Evolutionary conservation across 1,140 invertebrate species (phyloP).

Genomic region (Nasonia longicornis): DNA sequence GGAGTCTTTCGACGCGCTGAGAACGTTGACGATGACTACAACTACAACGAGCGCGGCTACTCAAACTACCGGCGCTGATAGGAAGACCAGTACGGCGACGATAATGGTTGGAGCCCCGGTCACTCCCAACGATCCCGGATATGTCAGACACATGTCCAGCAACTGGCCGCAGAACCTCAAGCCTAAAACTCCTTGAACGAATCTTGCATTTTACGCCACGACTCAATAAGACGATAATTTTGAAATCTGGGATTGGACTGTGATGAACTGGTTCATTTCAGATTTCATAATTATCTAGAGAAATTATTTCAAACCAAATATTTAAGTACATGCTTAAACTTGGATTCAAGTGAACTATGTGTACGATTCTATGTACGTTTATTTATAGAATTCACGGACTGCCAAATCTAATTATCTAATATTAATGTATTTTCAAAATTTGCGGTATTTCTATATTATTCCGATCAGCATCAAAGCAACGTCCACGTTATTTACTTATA

Average conservation of each 20-base stretch:
- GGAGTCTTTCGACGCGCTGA: conserved; percentile 65
- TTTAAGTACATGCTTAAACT: background rate
- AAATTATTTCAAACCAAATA: background rate
- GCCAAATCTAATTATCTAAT: background rate
- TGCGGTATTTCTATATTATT: too few relatives aligned
- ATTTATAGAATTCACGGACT: background rate
- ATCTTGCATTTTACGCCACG: too few relatives aligned
- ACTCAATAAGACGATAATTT: too few relatives aligned
- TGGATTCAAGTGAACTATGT: background rate
- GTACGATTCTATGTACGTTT: too few relatives aligned
- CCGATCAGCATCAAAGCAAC: too few relatives aligned
- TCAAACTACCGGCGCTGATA: conserved; percentile 13
- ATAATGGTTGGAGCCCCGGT: conserved; percentile 52
- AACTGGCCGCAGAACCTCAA: conserved; percentile 70
- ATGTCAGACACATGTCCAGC: conserved; percentile 76
- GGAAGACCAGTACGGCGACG: background rate
- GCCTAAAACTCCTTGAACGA: background rate
- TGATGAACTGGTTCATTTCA: too few relatives aligned
- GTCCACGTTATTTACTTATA: too few relatives aligned
- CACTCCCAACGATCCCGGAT: conserved; percentile 77
- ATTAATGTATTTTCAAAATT: too few relatives aligned
- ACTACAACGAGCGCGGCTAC: conserved; percentile 52
- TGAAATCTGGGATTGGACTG: too few relatives aligned
- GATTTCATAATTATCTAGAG: background rate
- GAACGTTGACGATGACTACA: conserved; percentile 66